Evolutionary conservation across 2,888 invertebrate species (phyloP).

Genomic region (Zaprionus lineosus): DNA sequence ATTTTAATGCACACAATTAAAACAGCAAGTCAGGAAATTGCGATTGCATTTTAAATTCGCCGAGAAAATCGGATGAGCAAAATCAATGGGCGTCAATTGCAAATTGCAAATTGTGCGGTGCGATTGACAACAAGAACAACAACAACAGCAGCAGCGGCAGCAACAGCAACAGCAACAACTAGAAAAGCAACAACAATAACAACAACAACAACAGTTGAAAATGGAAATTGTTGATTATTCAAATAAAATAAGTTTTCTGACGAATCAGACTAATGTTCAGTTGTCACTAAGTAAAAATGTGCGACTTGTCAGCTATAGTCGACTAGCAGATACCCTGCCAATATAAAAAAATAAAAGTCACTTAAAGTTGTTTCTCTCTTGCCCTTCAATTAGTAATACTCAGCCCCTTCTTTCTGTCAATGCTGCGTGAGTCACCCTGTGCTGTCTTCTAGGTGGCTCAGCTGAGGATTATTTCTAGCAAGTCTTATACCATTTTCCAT

Average conservation of each 20-base stretch:
- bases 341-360: too few relatives aligned
- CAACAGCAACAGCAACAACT: not conserved
- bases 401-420: too few relatives aligned
- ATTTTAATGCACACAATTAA: slow-evolving; percentile 71
- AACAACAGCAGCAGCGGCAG: not conserved
- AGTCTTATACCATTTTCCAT: too few relatives aligned
- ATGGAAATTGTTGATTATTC: slow-evolving; percentile 26
- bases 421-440: too few relatives aligned
- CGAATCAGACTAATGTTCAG: slow-evolving; percentile 61
- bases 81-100: slow-evolving; percentile 74
- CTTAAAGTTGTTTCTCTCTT: too few relatives aligned
- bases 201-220: slow-evolving; percentile 4
- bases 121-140: slow-evolving; percentile 11
- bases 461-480: too few relatives aligned
- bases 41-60: slow-evolving; percentile 67
- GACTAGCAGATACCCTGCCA: not conserved
- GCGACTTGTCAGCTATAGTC: not conserved
- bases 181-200: slow-evolving; percentile 20
- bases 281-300: slow-evolving; percentile 39
- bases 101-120: slow-evolving; percentile 54
- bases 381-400: too few relatives aligned
- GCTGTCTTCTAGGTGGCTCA: too few relatives aligned
- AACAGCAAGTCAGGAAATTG: slow-evolving; percentile 73
- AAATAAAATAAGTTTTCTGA: slow-evolving; percentile 59
- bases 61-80: slow-evolving; percentile 62